Percentiles rank a stretch among this genome's conserved stretches.
phyloP scores from a whole-genome alignment of 1,140 invertebrate genomes.

The Brachionus asplanchnoidis region DNA sequence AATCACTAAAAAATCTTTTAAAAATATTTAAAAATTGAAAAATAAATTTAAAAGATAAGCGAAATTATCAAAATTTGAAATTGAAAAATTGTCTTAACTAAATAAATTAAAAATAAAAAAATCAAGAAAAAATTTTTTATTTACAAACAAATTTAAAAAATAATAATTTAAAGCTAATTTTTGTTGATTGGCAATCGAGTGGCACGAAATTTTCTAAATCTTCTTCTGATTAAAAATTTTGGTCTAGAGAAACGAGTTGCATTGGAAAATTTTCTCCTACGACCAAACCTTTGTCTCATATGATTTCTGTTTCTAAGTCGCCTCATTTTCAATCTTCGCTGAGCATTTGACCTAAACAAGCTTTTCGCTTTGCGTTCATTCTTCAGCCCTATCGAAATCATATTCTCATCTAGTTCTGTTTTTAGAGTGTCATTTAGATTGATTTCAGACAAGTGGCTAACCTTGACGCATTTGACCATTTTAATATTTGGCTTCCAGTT shows the following conservation, averaged over 20 bases:
- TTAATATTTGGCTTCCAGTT: slow-evolving; percentile 69
- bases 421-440: background rate
- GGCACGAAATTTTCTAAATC: background rate
- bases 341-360: background rate
- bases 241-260: background rate
- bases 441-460: background rate
- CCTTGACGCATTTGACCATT: slow-evolving; percentile 12
- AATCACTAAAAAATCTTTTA: too few species aligned
- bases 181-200: background rate
- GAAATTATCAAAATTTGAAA: too few species aligned
- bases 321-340: background rate
- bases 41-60: too few species aligned
- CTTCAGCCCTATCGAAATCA: background rate
- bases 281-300: background rate
- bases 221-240: background rate
- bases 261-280: background rate
- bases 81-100: too few species aligned
- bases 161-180: background rate
- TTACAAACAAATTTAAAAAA: background rate
- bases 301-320: background rate
- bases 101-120: too few species aligned
- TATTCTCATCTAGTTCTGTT: slow-evolving; percentile 17
- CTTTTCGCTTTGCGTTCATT: slow-evolving; percentile 1
- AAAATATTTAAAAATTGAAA: too few species aligned
- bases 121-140: background rate